Base-by-base conservation (phyloP, 1,140 invertebrate species). In the Melipona quadrifasciata region DNA sequence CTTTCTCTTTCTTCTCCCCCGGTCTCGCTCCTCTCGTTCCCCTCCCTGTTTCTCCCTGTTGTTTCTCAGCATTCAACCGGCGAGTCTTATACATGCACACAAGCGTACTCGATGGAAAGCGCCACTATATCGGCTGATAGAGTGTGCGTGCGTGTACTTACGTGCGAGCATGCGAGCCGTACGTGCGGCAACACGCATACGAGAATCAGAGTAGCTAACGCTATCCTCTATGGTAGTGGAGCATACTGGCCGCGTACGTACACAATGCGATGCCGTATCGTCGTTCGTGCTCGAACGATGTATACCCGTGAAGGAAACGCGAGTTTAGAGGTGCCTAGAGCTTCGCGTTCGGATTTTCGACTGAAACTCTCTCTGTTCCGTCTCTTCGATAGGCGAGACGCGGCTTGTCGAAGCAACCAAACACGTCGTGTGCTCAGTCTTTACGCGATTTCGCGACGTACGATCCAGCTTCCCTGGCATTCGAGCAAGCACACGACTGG, bases 81-180 rank as follows among this genome's bases (percentile, higher is more conserved):
- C 84, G 84, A 77, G 76, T 72, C 58, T 70, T n/a, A n/a, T n/a
- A 72, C 24, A 70, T 64, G n/a, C 70, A 72, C 51, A 67, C 73
- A 61, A 27, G 19, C 65, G 78, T 79, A 55, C 47, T 72, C 58
- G 57, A 47, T 72, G 55, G 57, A 68, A 57, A 39, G 57, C 53
- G 55, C 58, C 39, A 8, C 39, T 86, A 68, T 64, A 34, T 83
- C 8, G 65, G 57, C 16, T 71, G 57, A 14, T 17, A 55, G 24
- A n/a, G 58, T 67, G 67, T 72, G 58, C 19, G 78, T 74, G 79
- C 70, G n/a, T 39, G 81, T 88, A 90, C 90, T 75, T 90, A 90
- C 90, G 80, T 88, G 79, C 80, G 53, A 76, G 78, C 85, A 90
- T 85, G 89, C 85, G 85, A 88, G 34, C 39, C 53, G 81, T 71